These are phyloP conservation scores for Selene dorsalis DNA, from an alignment of 2,797 vertebrate species.

Conservation along the genomic window DNA sequence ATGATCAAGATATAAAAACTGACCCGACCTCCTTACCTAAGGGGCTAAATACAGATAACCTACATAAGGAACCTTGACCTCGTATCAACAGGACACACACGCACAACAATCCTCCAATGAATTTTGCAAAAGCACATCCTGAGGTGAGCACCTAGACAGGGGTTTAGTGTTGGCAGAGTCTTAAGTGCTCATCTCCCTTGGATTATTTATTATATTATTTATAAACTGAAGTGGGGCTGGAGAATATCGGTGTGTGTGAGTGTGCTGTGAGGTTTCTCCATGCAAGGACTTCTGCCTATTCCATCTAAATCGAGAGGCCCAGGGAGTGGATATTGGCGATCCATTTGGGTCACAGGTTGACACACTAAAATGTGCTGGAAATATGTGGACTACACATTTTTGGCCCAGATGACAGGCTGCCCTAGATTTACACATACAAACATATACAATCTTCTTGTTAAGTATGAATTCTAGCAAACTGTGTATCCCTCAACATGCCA, in stretches of 20 bases:
- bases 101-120: conserved; percentile 4
- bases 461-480: neutral
- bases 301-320: neutral
- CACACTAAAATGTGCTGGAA: neutral
- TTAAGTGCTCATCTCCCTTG: neutral
- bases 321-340: neutral
- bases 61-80: conserved; percentile 59
- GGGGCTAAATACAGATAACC: conserved; percentile 65
- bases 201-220: conserved; percentile 9
- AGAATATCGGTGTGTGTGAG: neutral
- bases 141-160: neutral
- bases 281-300: neutral
- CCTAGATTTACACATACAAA: too few relatives aligned
- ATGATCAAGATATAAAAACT: conserved; percentile 42
- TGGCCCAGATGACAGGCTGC: neutral
- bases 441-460: neutral
- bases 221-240: neutral
- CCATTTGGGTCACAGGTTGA: neutral
- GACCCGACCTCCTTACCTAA: conserved; percentile 35
- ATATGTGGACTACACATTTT: neutral
- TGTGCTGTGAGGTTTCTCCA: neutral
- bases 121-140: neutral
- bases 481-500: neutral
- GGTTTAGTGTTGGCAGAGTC: neutral
- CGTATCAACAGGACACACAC: conserved; percentile 9